These are phyloP conservation scores for Boloria euphrosyne DNA, from an alignment of 2,888 invertebrate genomes.

Conservation along the genomic window DNA sequence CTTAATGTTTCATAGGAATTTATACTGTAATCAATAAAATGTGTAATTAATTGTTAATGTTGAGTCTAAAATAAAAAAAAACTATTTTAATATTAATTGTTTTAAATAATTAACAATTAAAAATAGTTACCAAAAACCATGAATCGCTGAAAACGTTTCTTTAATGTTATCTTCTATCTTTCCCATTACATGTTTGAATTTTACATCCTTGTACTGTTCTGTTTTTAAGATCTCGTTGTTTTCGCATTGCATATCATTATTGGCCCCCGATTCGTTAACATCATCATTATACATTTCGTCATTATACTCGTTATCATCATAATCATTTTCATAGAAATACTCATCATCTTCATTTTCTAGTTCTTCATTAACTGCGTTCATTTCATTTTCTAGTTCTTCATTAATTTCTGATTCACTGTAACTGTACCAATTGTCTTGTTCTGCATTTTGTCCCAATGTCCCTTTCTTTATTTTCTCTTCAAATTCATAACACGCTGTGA, in stretches of 20 bases:
- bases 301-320: conserved; percentile 11
- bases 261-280: neutral
- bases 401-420: conserved; percentile 21
- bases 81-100: conserved; percentile 7
- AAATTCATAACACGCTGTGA: conserved; percentile 49
- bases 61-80: conserved; percentile 1
- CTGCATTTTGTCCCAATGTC: too few relatives aligned
- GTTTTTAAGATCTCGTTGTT: conserved; percentile 19
- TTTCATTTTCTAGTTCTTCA: conserved; percentile 24
- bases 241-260: conserved; percentile 3
- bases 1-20: conserved; percentile 39
- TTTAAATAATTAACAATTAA: conserved; percentile 16
- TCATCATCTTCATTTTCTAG: conserved; percentile 27
- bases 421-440: conserved; percentile 20
- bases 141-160: conserved; percentile 46
- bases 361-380: conserved; percentile 24
- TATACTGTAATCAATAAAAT: conserved; percentile 43
- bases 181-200: conserved; percentile 46
- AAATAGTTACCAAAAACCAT: conserved; percentile 54
- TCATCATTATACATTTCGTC: neutral
- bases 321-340: conserved; percentile 24
- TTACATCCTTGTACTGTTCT: conserved; percentile 25
- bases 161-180: conserved; percentile 49
- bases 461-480: conserved; percentile 47
- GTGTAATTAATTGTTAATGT: too few relatives aligned